Conservation (phyloP, 2,113 vertebrate species). For the Speoplatyrhinus poulsoni region DNA sequence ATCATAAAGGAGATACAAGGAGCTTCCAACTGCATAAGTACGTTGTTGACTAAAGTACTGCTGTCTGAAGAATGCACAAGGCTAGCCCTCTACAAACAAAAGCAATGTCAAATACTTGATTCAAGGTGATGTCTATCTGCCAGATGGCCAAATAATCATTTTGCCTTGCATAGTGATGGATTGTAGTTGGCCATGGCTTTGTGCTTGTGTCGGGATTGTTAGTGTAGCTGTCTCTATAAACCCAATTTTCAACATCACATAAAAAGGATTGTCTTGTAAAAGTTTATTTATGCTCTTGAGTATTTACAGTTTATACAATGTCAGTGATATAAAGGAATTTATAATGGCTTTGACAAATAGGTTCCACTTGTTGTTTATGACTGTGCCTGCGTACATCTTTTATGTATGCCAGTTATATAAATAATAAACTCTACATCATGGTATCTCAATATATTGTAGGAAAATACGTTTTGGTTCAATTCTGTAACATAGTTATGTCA, state of each 20-base stretch:
- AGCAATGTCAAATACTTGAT: neutral
- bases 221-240: no score
- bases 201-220: no score
- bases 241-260: no score
- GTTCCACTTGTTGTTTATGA: neutral
- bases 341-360: no score
- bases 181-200: neutral
- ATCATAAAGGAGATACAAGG: neutral
- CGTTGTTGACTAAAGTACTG: neutral
- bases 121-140: slow-evolving; percentile 31
- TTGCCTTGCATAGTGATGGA: slow-evolving; percentile 7
- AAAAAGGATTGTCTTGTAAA: no score
- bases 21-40: neutral
- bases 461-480: no score
- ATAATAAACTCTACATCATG: no score
- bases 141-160: slow-evolving; percentile 10
- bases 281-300: no score
- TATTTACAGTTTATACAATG: no score
- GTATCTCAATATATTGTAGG: no score
- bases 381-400: neutral
- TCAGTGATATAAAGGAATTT: no score
- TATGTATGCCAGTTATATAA: neutral
- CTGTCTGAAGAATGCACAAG: slow-evolving; percentile 13
- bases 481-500: no score
- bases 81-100: slow-evolving; percentile 2